Conservation (phyloP, 2,113 vertebrate species). For the Picathartes gymnocephalus region DNA sequence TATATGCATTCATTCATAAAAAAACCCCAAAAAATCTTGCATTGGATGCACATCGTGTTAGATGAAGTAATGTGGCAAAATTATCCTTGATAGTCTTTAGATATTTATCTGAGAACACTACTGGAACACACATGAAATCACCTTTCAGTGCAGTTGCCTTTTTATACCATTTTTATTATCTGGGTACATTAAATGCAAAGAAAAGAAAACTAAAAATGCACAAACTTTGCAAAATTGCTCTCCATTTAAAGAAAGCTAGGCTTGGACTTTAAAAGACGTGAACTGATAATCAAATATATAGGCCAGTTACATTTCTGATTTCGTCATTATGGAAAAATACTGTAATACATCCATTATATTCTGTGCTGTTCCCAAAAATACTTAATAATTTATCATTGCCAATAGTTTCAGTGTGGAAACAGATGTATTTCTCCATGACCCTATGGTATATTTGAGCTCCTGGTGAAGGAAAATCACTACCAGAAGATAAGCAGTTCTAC, state of each 20-base stretch:
- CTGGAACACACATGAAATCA: neutral
- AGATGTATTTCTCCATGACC: conserved; percentile 1
- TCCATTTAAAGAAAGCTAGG: neutral
- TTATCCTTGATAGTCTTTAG: neutral
- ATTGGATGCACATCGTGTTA: neutral
- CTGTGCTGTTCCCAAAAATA: neutral
- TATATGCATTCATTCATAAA: neutral
- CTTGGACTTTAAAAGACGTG: neutral
- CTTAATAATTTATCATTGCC: neutral
- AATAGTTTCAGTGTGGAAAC: conserved; percentile 30
- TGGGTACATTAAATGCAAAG: neutral
- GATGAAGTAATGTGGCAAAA: neutral
- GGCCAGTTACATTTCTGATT: neutral
- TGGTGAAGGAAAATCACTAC: neutral
- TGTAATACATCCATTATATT: neutral
- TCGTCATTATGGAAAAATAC: neutral
- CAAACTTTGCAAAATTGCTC: neutral
- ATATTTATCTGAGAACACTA: neutral
- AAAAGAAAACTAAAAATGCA: neutral
- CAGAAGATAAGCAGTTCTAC: neutral
- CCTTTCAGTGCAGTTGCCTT: neutral
- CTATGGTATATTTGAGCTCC: neutral
- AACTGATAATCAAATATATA: neutral
- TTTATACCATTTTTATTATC: neutral
- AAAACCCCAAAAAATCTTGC: neutral